phyloP scores from a whole-genome alignment of 2,888 invertebrate genomes.

The Drosophila testacea region DNA sequence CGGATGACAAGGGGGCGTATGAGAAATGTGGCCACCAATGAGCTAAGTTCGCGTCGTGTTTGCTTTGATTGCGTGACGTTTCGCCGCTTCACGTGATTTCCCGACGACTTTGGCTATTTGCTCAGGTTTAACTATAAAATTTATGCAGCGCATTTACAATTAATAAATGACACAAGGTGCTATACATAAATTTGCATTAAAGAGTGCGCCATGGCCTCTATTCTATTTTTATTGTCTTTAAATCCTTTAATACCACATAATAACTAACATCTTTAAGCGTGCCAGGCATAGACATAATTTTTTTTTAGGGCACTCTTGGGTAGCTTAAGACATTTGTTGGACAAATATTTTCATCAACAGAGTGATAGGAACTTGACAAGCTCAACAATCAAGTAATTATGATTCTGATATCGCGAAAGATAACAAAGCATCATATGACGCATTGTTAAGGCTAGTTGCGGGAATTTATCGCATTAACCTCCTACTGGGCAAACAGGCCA shows the following conservation, averaged over 20 bases:
- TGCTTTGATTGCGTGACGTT: slow-evolving; percentile 46
- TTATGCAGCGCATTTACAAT: slow-evolving; percentile 44
- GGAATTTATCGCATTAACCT: slow-evolving; percentile 57
- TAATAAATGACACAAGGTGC: slow-evolving; percentile 55
- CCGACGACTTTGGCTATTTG: slow-evolving; percentile 26
- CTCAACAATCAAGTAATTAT: slow-evolving; percentile 14
- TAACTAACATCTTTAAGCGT: slow-evolving; percentile 16
- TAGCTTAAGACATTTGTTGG: slow-evolving; percentile 10
- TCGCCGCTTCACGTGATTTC: slow-evolving; percentile 64
- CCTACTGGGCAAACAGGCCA: slow-evolving; percentile 54
- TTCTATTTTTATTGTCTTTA: slow-evolving; percentile 38
- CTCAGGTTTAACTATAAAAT: slow-evolving; percentile 25
- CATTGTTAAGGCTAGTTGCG: slow-evolving; percentile 28
- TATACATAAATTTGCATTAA: slow-evolving; percentile 46
- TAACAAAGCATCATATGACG: slow-evolving; percentile 44
- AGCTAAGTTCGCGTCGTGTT: slow-evolving; percentile 17
- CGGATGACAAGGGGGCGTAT: slow-evolving; percentile 45
- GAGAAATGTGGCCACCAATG: slow-evolving; percentile 41
- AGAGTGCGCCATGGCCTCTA: slow-evolving; percentile 18
- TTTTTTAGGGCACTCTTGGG: neutral
- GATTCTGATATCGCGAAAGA: slow-evolving; percentile 22
- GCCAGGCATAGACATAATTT: neutral
- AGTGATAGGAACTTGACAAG: slow-evolving; percentile 6
- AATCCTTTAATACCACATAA: slow-evolving; percentile 18
- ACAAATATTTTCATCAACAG: slow-evolving; percentile 48